These are phyloP conservation scores for Lordiphosa stackelbergi DNA, from an alignment of 1,140 invertebrate genomes.

Conservation along the genomic window DNA sequence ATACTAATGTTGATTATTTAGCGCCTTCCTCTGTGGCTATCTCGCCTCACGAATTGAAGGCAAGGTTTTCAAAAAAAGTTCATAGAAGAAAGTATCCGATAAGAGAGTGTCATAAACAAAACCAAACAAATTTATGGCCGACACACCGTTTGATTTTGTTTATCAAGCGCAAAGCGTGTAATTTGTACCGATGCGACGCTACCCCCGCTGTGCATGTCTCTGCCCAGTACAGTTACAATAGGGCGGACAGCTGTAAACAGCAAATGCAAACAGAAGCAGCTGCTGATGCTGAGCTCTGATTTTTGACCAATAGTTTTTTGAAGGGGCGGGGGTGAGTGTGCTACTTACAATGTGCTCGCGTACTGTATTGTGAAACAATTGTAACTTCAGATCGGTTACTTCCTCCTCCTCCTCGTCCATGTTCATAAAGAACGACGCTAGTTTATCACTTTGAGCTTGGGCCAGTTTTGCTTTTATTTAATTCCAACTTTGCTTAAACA, in stretches of 20 bases:
- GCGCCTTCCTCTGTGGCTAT: no score
- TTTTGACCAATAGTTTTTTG: conserved; percentile 3
- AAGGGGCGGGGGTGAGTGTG: conserved; percentile 5
- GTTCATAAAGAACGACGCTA: conserved; percentile 50
- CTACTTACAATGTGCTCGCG: conserved; percentile 94
- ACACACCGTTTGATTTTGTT: conserved; percentile 24
- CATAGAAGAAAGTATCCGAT: conserved; percentile 30
- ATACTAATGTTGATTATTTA: no score
- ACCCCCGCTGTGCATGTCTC: neutral
- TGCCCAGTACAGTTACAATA: conserved; percentile 28
- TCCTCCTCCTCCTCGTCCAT: conserved; percentile 81
- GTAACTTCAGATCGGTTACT: conserved; percentile 86
- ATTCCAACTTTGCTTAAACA: conserved; percentile 6
- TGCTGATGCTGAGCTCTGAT: conserved; percentile 14
- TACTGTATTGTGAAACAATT: conserved; percentile 95
- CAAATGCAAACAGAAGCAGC: conserved; percentile 13
- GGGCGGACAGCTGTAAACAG: conserved; percentile 2
- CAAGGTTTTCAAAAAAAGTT: conserved; percentile 6
- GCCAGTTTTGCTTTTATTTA: conserved; percentile 31
- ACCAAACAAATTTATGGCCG: conserved; percentile 2
- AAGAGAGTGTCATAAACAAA: conserved; percentile 51
- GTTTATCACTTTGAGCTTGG: conserved; percentile 55
- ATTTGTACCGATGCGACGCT: neutral
- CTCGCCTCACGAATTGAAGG: conserved; percentile 5
- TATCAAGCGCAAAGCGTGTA: conserved; percentile 23